Base-by-base conservation (phyloP, 2,888 invertebrate species). In the Deilephila elpenor region DNA sequence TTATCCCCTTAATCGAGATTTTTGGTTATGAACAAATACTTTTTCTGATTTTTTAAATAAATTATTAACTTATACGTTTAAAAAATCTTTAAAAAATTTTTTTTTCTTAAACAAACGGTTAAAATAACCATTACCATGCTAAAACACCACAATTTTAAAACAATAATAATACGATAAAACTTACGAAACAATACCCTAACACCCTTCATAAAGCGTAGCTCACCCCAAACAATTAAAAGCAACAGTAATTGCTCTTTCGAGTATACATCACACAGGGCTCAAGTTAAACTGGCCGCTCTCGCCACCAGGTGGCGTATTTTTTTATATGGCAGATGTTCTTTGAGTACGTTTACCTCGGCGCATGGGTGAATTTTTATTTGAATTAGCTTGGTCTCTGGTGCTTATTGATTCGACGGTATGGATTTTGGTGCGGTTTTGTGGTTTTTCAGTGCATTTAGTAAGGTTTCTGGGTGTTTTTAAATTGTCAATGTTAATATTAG, bases 281-380 rank as follows among this genome's bases (percentile, higher is more conserved):
- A 32, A 19, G 25, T n/a, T 17, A 70, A 73, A 67, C 70, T 56
- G 78, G 76, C 74, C 79, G 62, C 37, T 78, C 77, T 73, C 75
- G 75, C 77, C 75, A 81, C 87, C 87, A 87, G 87, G 87, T 87
- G 87, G 78, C 76, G 73, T 76, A 77, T 84, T 86, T 87, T 87
- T 25, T 87, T 86, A 77, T 80, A 77, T 76, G 76, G 83, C 87
- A 87, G 87, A 87, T 87, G 87, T 85, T 82, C 78, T 75, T 74
- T 75, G 73, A 78, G 87, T 86, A 74, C 87, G 76, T 87, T 87
- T 86, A 86, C 87, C 87, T 84, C 80, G 60, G 59, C 59, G 51
- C 67, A 67, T 60, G 60, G 59, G 51, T 59, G 71, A 71, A 59
- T n/a, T 8, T 64, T 37, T 64, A 72, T 60, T 44, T 4, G 11